Evolutionary conservation across 1,140 invertebrate species (phyloP).

Genomic region (Ceratosolen solmsi): DNA sequence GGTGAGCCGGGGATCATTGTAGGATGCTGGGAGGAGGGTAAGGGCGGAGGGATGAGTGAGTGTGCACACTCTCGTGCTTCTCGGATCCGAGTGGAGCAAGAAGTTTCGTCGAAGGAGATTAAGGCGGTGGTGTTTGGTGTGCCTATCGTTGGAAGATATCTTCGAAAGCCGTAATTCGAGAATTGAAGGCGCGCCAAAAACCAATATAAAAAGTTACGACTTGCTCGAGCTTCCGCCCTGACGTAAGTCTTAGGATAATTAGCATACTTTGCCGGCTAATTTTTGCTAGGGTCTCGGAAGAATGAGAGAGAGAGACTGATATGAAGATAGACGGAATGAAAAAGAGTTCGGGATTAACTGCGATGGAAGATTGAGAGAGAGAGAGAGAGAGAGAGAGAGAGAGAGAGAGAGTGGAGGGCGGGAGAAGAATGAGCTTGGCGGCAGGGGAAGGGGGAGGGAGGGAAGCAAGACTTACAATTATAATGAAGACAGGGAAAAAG

Average conservation of each 20-base stretch:
- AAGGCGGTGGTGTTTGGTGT: constrained; percentile 18
- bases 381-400: neutral
- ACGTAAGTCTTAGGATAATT: constrained; percentile 39
- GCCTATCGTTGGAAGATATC: constrained; percentile 26
- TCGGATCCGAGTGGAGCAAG: constrained; percentile 35
- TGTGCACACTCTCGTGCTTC: neutral
- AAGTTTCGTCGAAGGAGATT: constrained; percentile 48
- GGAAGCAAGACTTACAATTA: neutral
- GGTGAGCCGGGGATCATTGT: neutral
- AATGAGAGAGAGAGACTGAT: neutral
- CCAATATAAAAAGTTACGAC: constrained; percentile 21
- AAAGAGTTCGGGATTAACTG: neutral
- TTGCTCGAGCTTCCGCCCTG: constrained; percentile 6
- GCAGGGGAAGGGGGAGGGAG: neutral
- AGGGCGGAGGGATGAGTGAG: neutral
- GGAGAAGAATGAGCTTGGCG: too few relatives aligned
- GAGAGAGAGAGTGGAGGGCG: neutral
- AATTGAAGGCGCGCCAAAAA: constrained; percentile 24
- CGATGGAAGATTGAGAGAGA: neutral
- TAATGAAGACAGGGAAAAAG: neutral
- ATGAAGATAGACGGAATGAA: neutral
- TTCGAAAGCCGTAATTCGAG: constrained; percentile 41
- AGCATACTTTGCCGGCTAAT: constrained; percentile 33
- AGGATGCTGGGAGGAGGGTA: neutral
- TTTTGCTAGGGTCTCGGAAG: neutral